Evolutionary conservation across 2,113 vertebrate species (phyloP), one percentile per base, ranked within the genome.

Genomic region (Catharus minimus): DNA sequence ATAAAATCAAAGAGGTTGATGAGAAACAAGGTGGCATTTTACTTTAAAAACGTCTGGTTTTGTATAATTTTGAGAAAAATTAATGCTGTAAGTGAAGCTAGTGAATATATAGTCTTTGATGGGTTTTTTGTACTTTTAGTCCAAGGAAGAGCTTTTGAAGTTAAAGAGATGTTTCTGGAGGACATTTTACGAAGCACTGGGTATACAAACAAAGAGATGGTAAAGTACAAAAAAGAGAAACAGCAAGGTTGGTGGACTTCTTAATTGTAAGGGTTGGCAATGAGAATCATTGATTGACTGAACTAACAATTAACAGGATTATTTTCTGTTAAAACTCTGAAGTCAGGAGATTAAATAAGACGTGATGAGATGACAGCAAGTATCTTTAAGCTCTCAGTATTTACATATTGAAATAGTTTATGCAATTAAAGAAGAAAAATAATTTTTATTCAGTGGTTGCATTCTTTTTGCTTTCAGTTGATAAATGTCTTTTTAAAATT

Each of bases 101-200:
- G 19, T 15, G 8, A 69, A 20, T 72, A 30, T 30, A 23, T 77
- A 49, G 60, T 66, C 13, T 49, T 38, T 13, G 15, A 13, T 67
- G 21, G 49, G 23, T 57, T 80, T 58, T 81, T 91, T 91, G 32
- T 79, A 2, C 88, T 96, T 97, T 78, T 94, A 98, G 98, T 99
- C 93, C 98, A 98, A 95, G 99, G 98, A 93, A 98, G 97, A 94
- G 98, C 97, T 55, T 99, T 98, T 98, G 99, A 99, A 86, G 99
- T 99, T 76, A 98, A 98, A 91, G 98, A 99, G 88, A 93, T 99
- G 90, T 99, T 99, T 97, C 94, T 99, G 87, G 99, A 99, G 96
- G 99, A 99, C 73, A 97, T 99, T 88, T 97, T 99, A 95, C 97
- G 95, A 92, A 97, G 97, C 79, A 99, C 98, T 30, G 98, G 97